Evolutionary conservation across 1,140 invertebrate species (phyloP), one percentile per base, ranked within the genome.

Genomic region (Brachionus sp.): DNA sequence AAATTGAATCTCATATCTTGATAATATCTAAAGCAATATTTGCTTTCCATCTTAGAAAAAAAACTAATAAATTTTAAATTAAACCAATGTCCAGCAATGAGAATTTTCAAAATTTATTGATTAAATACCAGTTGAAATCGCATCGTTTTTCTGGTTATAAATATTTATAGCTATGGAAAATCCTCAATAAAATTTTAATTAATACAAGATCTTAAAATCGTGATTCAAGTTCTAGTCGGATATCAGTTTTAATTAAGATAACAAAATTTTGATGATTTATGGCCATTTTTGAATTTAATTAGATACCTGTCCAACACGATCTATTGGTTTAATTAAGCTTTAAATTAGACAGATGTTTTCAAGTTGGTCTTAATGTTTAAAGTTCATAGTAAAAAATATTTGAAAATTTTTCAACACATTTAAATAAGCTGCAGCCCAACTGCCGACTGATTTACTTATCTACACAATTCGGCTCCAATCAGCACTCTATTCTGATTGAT

Each of bases 191-290:
- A 57, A 19, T 57, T 57, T 57, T 9, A 57, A 57, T 57, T 57
- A 57, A 57, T 57, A 57, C 16, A 57, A 57, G 16, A 57, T 57
- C 50, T 57, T 57, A 50, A 57, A 25, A 57, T 57, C 50, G 50
- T 23, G 50, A 57, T 57, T 57, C 19, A 42, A 42, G 39, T 42
- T 42, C 39, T 42, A 42, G 12, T 13, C 12, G 7, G 19, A 57
- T 57, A 57, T 57, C 50, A 57, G 50, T 57, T 57, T 57, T 57
- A 57, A 57, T 57, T 57, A 57, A 57, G 50, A 57, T 57, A 57
- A 57, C 50, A 57, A 57, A 57, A 57, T 7, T 16, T 57, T 25
- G 50, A 57, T 57, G 50, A 57, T 57, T 57, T 57, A 57, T 57
- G 50, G 50, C 50, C 50, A 57, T 57, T 57, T n/a, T 57, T 6